Base-by-base conservation (phyloP, 1,140 invertebrate species). In the Ostrea edulis region DNA sequence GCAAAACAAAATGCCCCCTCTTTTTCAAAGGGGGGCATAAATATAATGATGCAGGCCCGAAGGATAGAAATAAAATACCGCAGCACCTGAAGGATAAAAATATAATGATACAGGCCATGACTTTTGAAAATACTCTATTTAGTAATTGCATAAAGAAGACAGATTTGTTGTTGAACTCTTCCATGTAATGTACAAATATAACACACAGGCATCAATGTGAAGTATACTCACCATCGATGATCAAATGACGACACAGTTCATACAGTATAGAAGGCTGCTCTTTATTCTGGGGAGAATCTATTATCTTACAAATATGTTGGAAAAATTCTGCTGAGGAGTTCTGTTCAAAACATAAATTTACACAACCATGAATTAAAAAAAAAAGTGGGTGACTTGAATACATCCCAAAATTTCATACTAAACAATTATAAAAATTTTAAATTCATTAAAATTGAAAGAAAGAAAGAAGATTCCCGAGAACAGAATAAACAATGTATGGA, bases 231-330 rank as follows among this genome's bases (percentile, higher is more conserved):
- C 82, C 82, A 52, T 83, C 82, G n/a, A 83, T 92, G 55, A 94
- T 93, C 29, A 94, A 89, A 68, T 94, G 93, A 89, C 91, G 89
- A 84, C 91, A 92, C 52, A 94, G 86, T 86, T 82, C 89, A 88
- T 90, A 90, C 51, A 86, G 68, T 81, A 86, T 89, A 20, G 84
- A 89, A 17, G 86, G 87, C 54, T 90, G 68, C 17, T 93, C 91
- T 35, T 89, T 85, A 2, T 85, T 85, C 20, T 58, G 9, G 17
- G 82, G 82, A 62, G 81, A 88, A 83, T 95, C 94, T 52, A 94
- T 91, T 7, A 92, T 85, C 35, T 91, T 88, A 91, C 94, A 94
- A 53, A 95, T 90, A 77, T 94, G 91, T 62, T 94, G 88, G 86
- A 95, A 95, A 58, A 94, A 85, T 12, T 85, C 65, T 53, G 93